Conservation (phyloP, 2,888 invertebrate genomes). For the Dendrolimus pini region DNA sequence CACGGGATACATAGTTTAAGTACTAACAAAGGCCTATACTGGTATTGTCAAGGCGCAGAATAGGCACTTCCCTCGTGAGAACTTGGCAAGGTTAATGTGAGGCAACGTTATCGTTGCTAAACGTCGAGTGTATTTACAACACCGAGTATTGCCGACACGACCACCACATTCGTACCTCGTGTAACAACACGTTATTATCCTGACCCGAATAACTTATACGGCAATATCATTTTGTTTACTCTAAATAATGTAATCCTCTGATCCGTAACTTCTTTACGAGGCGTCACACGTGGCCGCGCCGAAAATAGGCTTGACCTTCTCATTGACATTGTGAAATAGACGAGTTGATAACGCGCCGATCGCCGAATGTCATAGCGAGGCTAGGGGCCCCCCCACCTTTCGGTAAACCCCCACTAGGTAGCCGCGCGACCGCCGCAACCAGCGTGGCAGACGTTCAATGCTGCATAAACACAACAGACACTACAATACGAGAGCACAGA, state of each 20-base stretch:
- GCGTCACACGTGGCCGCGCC: slow-evolving; percentile 51
- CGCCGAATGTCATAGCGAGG: slow-evolving; percentile 72
- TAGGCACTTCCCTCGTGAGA: slow-evolving; percentile 76
- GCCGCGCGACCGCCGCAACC: slow-evolving; percentile 28
- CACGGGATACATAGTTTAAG: slow-evolving; percentile 56
- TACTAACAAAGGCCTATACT: slow-evolving; percentile 67
- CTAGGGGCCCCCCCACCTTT: slow-evolving; percentile 56
- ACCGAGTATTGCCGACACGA: slow-evolving; percentile 63
- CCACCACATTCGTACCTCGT: slow-evolving; percentile 50
- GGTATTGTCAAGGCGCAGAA: slow-evolving; percentile 75
- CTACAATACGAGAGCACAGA: slow-evolving; percentile 18
- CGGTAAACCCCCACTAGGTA: slow-evolving; percentile 38
- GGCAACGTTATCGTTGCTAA: slow-evolving; percentile 75
- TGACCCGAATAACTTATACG: neutral
- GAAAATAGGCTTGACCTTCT: slow-evolving; percentile 74
- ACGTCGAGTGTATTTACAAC: slow-evolving; percentile 72
- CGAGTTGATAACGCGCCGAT: slow-evolving; percentile 69
- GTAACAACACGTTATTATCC: neutral
- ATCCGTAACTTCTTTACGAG: slow-evolving; percentile 15
- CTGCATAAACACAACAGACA: slow-evolving; percentile 27
- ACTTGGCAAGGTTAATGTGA: slow-evolving; percentile 72
- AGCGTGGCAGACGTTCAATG: slow-evolving; percentile 43
- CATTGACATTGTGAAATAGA: slow-evolving; percentile 77
- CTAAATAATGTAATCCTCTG: slow-evolving; percentile 8
- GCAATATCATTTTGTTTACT: slow-evolving; percentile 1